phyloP scores from a whole-genome alignment of 2,113 vertebrate genomes.

The Channa maculata region DNA sequence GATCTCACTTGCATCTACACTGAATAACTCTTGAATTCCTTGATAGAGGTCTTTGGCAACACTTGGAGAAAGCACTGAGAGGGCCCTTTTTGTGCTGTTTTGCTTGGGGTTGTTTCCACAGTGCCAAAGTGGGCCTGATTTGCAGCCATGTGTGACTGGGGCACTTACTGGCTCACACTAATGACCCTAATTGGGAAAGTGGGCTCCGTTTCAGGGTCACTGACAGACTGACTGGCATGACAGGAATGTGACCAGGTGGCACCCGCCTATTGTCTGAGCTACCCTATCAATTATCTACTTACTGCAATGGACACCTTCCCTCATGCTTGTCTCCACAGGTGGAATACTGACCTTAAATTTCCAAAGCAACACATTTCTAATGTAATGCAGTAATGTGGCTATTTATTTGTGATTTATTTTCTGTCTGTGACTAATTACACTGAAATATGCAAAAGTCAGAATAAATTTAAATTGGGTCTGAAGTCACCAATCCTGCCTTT shows the following conservation, averaged over 20 bases:
- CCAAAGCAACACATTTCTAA: not conserved
- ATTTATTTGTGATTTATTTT: not conserved
- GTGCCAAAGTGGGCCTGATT: slow-evolving; percentile 69
- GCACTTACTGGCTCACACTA: slow-evolving; percentile 77
- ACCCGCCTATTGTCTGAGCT: slow-evolving; percentile 70
- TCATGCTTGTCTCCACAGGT: slow-evolving; percentile 14
- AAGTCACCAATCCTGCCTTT: slow-evolving; percentile 38
- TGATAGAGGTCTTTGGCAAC: slow-evolving; percentile 50
- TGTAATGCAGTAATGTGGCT: too few relatives aligned
- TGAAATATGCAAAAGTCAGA: not conserved
- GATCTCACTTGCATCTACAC: slow-evolving; percentile 18
- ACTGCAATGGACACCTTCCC: slow-evolving; percentile 51
- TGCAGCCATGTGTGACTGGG: slow-evolving; percentile 78
- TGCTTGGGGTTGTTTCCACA: slow-evolving; percentile 55
- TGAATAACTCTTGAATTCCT: slow-evolving; percentile 37
- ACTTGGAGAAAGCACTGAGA: slow-evolving; percentile 53
- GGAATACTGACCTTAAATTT: not conserved
- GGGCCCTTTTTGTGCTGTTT: slow-evolving; percentile 51
- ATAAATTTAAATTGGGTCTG: slow-evolving; percentile 4
- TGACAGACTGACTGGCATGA: slow-evolving; percentile 76
- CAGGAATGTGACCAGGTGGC: slow-evolving; percentile 76
- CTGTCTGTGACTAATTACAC: not conserved
- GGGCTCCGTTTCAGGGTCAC: slow-evolving; percentile 79
- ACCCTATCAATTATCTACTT: slow-evolving; percentile 59
- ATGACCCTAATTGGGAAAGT: slow-evolving; percentile 83